These are phyloP conservation scores for Coelinius sp. DNA, from an alignment of 2,888 invertebrate genomes.

Conservation along the genomic window DNA sequence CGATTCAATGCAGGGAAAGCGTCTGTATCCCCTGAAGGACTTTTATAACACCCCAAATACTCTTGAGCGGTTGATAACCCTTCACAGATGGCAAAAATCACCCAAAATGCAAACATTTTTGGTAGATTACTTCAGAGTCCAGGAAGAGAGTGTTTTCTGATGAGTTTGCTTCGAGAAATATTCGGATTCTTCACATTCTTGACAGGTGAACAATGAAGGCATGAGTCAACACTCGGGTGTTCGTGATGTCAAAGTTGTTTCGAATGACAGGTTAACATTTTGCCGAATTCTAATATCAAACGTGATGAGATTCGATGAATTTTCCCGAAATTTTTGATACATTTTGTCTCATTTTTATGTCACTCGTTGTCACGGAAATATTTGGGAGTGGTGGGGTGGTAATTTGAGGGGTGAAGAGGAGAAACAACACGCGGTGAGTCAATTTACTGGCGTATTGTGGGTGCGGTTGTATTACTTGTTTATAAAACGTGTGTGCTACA, in stretches of 20 bases:
- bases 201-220: conserved; percentile 35
- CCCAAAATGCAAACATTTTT: conserved; percentile 37
- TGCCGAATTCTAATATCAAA: background rate
- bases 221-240: conserved; percentile 32
- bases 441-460: conserved; percentile 36
- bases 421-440: conserved; percentile 16
- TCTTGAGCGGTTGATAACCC: conserved; percentile 40
- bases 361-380: background rate
- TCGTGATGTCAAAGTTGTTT: conserved; percentile 34
- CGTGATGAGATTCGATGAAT: background rate
- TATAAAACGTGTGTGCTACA: conserved; percentile 28
- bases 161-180: background rate
- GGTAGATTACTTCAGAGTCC: background rate
- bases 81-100: conserved; percentile 28
- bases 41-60: conserved; percentile 61
- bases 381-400: background rate
- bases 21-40: conserved; percentile 54
- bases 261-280: conserved; percentile 3
- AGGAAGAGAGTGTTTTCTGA: background rate
- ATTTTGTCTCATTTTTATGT: background rate
- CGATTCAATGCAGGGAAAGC: conserved; percentile 50
- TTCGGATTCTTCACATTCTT: conserved; percentile 38
- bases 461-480: conserved; percentile 42
- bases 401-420: conserved; percentile 2
- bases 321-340: background rate